Percentiles rank a stretch among this genome's conserved stretches.
Conservation (phyloP, 2,797 vertebrate species). For the Sebastes minor region DNA sequence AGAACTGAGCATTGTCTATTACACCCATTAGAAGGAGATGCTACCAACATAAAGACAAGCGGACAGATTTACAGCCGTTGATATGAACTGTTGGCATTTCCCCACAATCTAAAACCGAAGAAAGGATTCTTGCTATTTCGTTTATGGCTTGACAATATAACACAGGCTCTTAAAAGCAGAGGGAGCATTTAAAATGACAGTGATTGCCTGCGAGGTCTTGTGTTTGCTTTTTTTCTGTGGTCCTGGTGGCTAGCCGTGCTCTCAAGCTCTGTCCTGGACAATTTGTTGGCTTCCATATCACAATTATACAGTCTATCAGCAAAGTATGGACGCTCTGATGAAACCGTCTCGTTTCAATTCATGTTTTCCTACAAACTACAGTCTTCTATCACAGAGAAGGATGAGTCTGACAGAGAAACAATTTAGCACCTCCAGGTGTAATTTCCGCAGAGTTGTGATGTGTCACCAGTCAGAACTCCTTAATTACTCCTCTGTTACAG, state of each 20-base stretch:
- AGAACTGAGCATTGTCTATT: slow-evolving; percentile 7
- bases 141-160: slow-evolving; percentile 45
- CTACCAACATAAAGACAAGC: slow-evolving; percentile 20
- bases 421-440: slow-evolving; percentile 19
- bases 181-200: slow-evolving; percentile 33
- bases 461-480: background rate
- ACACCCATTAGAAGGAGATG: slow-evolving; percentile 41
- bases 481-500: slow-evolving; percentile 27
- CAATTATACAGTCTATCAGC: slow-evolving; percentile 26
- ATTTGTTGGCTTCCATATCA: slow-evolving; percentile 39
- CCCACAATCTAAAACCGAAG: slow-evolving; percentile 22
- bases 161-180: slow-evolving; percentile 37
- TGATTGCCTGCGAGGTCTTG: slow-evolving; percentile 21
- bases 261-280: slow-evolving; percentile 36
- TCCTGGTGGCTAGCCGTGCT: background rate
- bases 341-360: slow-evolving; percentile 39
- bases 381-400: background rate
- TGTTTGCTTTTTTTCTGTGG: slow-evolving; percentile 3
- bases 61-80: slow-evolving; percentile 37
- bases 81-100: slow-evolving; percentile 34
- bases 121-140: slow-evolving; percentile 38
- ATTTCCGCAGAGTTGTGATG: slow-evolving; percentile 25
- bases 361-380: slow-evolving; percentile 19
- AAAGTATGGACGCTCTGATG: slow-evolving; percentile 26
- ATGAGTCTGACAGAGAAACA: background rate